Conservation (phyloP, 2,888 invertebrate species). For the Cinara cedri region DNA sequence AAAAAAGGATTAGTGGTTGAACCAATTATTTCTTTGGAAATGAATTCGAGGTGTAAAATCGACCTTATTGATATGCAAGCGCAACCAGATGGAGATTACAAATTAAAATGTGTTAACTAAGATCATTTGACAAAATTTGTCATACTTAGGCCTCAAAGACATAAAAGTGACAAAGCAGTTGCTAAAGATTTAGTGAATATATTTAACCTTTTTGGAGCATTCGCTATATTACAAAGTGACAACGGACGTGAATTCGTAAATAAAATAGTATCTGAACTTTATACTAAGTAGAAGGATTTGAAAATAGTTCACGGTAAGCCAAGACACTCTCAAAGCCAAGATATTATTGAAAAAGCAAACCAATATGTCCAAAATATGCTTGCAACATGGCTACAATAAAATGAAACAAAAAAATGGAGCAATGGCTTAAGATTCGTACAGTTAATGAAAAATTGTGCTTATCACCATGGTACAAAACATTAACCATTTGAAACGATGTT, state of each 20-base stretch:
- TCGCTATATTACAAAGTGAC: constrained; percentile 58
- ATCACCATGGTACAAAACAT: constrained; percentile 62
- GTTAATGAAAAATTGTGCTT: constrained; percentile 63
- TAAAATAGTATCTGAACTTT: constrained; percentile 59
- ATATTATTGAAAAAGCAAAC: constrained; percentile 62
- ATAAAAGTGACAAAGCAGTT: constrained; percentile 61
- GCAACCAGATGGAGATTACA: constrained; percentile 61
- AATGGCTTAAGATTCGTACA: constrained; percentile 63
- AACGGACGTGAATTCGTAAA: constrained; percentile 61
- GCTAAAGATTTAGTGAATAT: constrained; percentile 60
- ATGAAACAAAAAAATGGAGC: constrained; percentile 62
- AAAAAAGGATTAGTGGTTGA: constrained; percentile 23
- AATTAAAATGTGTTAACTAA: constrained; percentile 62
- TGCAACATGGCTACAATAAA: constrained; percentile 62
- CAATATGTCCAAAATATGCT: constrained; percentile 63
- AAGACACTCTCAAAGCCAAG: constrained; percentile 61
- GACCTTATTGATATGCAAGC: constrained; percentile 62
- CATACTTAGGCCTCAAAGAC: constrained; percentile 61
- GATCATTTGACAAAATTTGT: constrained; percentile 62
- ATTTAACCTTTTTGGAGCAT: constrained; percentile 58
- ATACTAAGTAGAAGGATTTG: constrained; percentile 61
- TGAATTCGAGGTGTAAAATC: constrained; percentile 60
- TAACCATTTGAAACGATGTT: constrained; percentile 62
- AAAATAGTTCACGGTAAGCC: constrained; percentile 63
- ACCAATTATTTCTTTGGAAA: background rate